Base-by-base conservation (phyloP, 2,113 vertebrate species). In the Elephantulus edwardii region DNA sequence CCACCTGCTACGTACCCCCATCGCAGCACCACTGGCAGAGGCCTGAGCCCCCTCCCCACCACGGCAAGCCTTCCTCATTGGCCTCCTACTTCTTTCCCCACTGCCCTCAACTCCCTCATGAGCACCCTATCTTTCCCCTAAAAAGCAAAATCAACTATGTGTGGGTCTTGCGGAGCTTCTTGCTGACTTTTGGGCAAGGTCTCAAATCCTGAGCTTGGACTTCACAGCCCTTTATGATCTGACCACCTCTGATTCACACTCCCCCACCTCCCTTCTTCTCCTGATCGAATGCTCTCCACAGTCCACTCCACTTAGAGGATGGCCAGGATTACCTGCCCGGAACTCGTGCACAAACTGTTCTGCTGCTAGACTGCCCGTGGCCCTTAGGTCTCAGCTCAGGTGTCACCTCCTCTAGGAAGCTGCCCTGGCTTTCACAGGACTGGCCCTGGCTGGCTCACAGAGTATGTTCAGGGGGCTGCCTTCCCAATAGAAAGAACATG, bases 371-470 rank as follows among this genome's bases (percentile, higher is more conserved):
- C 28, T 42, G 14, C n/a, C 6, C 0, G 0, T 26, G 13, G 30
- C 30, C 35, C 56, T 58, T 5, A 33, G 3, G 48, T 40, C n/a
- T 46, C 44, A 2, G 44, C 35, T 66, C 44, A 26, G n/a, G 22
- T 24, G 50, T 7, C 44, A 62, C 74, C 30, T 88, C 71, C 72
- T 83, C 81, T n/a, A 86, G 91, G 66, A 92, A 86, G 76, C 22
- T 33, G 13, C 56, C 19, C 6, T 35, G 85, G 75, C 22, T 24
- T 17, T 52, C 64, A 8, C 40, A 54, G 76, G 68, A 16, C 40
- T 79, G 66, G 60, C 24, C 60, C 38, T 50, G 52, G 83, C 71
- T 71, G 66, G 7, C 40, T 71, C 46, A 28, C 0, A 0, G n/a
- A 6, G 9, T 10, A 22, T 6, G 0, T n/a, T 60, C 22, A 3